Evolutionary conservation across 2,888 invertebrate genomes (phyloP), one percentile per base, ranked within the genome.

Genomic region (Fabriciana adippe): DNA sequence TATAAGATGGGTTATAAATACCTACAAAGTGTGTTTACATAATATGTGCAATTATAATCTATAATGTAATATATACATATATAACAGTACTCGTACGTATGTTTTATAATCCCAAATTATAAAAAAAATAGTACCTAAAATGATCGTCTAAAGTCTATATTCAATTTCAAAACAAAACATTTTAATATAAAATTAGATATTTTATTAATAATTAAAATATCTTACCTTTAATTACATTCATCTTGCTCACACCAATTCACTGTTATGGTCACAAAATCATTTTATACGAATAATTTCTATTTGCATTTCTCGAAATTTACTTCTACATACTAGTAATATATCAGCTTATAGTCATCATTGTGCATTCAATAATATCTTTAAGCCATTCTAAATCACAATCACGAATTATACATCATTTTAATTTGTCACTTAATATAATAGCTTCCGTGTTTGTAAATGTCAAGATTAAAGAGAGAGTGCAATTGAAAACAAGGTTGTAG

Each of bases 401-500:
- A 50, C 45, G 16, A 31, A 64, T 41, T 55, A 65, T 63, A 64
- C 64, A 60, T 67, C 70, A 55, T 56, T 59, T 57, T 73, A 74
- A 76, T 74, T 72, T 68, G 71, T 75, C 74, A 76, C 78, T 87
- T 85, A 85, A 87, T 86, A 84, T 77, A 77, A 80, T 79, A 81
- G 79, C 84, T 81, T 80, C 78, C 75, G 79, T 81, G 81, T 83
- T 85, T 85, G 83, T 82, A 82, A 90, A 88, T 86, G 87, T 88
- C 87, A 88, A 87, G 86, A 66, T 61, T 66, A 59, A 59, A 53
- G 45, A 80, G 85, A 84, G 85, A 87, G 87, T 89, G 89, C 86
- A 89, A 86, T 82, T 80, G 82, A 88, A 88, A 88, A 87, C 87
- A 88, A 90, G 88, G 87, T 86, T 84, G 83, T 79, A 81, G 81